A percentile compares a stretch with the other conserved stretches of the same genome.
These are phyloP conservation scores for Bombus consobrinus DNA, from an alignment of 1,140 invertebrate genomes.

Conservation along the genomic window DNA sequence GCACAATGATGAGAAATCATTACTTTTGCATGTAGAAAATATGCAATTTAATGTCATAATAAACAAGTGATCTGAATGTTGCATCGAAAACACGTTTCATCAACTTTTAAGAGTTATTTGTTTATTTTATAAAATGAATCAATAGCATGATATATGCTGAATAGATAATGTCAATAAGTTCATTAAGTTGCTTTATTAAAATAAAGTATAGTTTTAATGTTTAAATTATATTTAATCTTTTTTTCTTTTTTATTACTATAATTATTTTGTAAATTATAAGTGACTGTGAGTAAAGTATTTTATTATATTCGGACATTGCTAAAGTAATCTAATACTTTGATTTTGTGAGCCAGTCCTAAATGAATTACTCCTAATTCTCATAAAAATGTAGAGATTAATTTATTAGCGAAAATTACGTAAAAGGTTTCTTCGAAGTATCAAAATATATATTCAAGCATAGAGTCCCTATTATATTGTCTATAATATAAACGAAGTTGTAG, in stretches of 20 bases:
- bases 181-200: not conserved
- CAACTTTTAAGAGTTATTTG: not conserved
- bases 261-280: not conserved
- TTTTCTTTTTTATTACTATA: not conserved
- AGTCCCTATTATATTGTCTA: constrained; percentile 22
- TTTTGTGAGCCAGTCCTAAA: not conserved
- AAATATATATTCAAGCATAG: constrained; percentile 13
- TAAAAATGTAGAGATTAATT: constrained; percentile 1
- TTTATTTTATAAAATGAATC: not conserved
- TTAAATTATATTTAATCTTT: constrained; percentile 2
- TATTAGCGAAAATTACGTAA: constrained; percentile 32
- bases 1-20: not conserved
- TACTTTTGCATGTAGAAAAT: not conserved
- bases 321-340: constrained; percentile 1
- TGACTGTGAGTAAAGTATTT: not conserved
- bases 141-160: not conserved
- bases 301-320: not conserved
- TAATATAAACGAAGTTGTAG: constrained; percentile 37
- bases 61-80: constrained; percentile 25
- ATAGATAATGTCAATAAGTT: not conserved
- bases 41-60: constrained; percentile 7
- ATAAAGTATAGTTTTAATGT: constrained; percentile 1
- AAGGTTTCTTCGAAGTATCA: constrained; percentile 22
- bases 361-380: not conserved
- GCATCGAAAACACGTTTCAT: not conserved